These are phyloP conservation scores for Listronotus oregonensis DNA, from an alignment of 1,140 invertebrate genomes.

Conservation along the genomic window DNA sequence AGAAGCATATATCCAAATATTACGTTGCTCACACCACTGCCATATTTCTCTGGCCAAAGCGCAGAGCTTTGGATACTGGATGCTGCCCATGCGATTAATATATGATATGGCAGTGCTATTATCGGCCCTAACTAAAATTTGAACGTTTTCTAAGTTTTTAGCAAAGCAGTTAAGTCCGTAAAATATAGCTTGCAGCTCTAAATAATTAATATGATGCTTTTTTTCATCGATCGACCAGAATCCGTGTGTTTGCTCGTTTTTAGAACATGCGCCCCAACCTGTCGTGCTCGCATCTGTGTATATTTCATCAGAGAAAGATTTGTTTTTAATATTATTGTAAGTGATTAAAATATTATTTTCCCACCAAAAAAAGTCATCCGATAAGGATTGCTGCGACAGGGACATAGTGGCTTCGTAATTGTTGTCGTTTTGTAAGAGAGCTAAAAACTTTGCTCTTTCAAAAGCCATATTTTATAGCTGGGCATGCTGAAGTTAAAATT, in stretches of 20 bases:
- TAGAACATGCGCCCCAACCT: not conserved
- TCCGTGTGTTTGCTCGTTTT: not conserved
- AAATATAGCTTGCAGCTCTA: conserved; percentile 17
- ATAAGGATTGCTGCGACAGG: too few relatives aligned
- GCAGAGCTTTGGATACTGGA: conserved; percentile 32
- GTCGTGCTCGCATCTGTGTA: conserved; percentile 1
- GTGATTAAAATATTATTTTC: not conserved
- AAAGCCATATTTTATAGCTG: conserved; percentile 14
- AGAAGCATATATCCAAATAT: conserved; percentile 41
- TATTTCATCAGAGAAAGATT: not conserved
- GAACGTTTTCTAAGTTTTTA: conserved; percentile 13
- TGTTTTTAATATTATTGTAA: not conserved
- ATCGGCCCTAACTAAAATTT: conserved; percentile 40
- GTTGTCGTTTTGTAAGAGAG: too few relatives aligned
- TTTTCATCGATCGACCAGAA: conserved; percentile 1
- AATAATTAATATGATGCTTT: conserved; percentile 16
- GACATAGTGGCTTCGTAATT: too few relatives aligned
- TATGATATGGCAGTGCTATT: conserved; percentile 44
- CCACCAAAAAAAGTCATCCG: conserved; percentile 1
- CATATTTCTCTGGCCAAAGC: conserved; percentile 34
- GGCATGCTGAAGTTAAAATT: not conserved
- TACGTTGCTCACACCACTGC: conserved; percentile 40
- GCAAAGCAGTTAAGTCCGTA: conserved; percentile 11
- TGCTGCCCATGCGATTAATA: conserved; percentile 43
- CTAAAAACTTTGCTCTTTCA: conserved; percentile 2